Percentiles rank a stretch among this genome's conserved stretches.
Conservation (phyloP, 2,797 vertebrate genomes). For the Melanotaenia maccullochi region DNA sequence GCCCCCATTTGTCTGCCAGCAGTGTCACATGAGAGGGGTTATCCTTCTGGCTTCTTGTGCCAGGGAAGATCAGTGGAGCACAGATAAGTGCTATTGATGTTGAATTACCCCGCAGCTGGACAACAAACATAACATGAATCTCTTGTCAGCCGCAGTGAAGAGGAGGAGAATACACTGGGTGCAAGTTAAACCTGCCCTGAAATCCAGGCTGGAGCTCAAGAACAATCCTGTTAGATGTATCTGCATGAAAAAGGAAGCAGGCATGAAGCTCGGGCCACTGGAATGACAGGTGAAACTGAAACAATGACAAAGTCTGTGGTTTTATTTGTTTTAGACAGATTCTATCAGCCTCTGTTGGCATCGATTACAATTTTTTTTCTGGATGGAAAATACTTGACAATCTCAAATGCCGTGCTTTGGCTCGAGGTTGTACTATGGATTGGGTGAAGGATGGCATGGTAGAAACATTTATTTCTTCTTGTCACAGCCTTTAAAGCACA, state of each 20-base stretch:
- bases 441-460: constrained; percentile 34
- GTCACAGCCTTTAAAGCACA: constrained; percentile 39
- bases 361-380: constrained; percentile 43
- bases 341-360: constrained; percentile 38
- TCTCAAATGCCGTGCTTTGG: constrained; percentile 30
- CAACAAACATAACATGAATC: constrained; percentile 49
- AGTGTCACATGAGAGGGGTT: constrained; percentile 42
- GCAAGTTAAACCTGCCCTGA: constrained; percentile 47
- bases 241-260: constrained; percentile 43
- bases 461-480: constrained; percentile 40
- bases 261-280: constrained; percentile 39
- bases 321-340: constrained; percentile 26
- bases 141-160: constrained; percentile 20
- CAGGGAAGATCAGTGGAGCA: constrained; percentile 52
- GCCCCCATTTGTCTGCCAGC: constrained; percentile 34
- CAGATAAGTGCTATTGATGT: constrained; percentile 60
- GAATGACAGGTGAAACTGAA: constrained; percentile 47
- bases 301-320: constrained; percentile 34
- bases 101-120: constrained; percentile 64
- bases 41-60: constrained; percentile 24
- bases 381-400: constrained; percentile 29
- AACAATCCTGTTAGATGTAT: constrained; percentile 46
- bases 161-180: constrained; percentile 23
- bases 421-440: constrained; percentile 34
- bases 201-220: constrained; percentile 40